These are phyloP conservation scores for Neomorphus geoffroyi DNA, from an alignment of 2,797 vertebrate genomes.

Conservation along the genomic window DNA sequence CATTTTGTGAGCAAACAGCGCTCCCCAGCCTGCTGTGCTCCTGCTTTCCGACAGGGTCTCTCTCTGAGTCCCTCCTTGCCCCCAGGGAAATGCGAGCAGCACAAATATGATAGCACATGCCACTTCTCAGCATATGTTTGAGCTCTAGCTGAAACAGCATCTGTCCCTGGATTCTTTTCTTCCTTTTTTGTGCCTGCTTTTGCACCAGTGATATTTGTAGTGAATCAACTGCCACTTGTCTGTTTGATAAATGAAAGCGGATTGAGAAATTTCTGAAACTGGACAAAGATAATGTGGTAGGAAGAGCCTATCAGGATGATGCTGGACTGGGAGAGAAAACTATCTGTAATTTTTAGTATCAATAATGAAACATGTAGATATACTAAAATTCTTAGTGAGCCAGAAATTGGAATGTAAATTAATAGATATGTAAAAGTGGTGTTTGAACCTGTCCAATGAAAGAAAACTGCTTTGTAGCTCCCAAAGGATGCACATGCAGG, in stretches of 20 bases:
- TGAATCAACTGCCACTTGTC: background rate
- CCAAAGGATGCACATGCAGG: fast-evolving
- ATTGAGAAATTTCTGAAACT: background rate
- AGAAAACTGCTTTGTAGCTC: background rate
- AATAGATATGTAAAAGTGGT: background rate
- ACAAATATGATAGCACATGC: background rate
- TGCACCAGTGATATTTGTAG: background rate
- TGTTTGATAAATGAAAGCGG: background rate
- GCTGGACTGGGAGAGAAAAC: background rate
- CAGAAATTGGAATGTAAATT: background rate
- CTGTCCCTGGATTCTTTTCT: background rate
- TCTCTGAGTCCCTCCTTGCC: background rate
- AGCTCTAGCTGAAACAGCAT: background rate
- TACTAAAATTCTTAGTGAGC: background rate
- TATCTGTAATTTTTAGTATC: fast-evolving
- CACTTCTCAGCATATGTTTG: background rate
- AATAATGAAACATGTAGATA: background rate
- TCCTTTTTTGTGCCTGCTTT: background rate
- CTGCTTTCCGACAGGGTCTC: background rate
- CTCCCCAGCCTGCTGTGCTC: background rate
- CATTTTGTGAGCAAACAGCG: background rate
- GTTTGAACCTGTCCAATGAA: fast-evolving
- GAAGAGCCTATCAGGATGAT: background rate
- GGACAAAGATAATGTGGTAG: background rate
- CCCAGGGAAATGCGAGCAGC: background rate